phyloP scores from a whole-genome alignment of 2,797 vertebrate genomes.

The Catharus ustulatus region DNA sequence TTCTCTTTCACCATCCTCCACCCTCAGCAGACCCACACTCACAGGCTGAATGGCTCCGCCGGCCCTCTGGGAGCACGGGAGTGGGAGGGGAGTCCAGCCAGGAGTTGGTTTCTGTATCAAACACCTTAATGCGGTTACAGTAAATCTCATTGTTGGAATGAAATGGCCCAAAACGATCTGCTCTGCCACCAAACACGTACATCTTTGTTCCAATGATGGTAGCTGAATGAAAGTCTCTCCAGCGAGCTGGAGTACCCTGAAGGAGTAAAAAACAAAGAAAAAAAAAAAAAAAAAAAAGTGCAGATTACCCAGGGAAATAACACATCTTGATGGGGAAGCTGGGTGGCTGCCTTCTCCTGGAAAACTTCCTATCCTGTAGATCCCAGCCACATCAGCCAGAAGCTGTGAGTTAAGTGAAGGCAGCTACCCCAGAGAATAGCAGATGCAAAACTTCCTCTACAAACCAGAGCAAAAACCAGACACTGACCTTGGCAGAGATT shows the following conservation, averaged over 20 bases:
- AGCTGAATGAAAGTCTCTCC: slow-evolving; percentile 98
- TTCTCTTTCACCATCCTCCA: not conserved
- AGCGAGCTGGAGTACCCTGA: slow-evolving; percentile 91
- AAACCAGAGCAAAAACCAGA: not conserved
- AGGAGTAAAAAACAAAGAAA: not conserved
- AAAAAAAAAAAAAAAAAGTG: not conserved
- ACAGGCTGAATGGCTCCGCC: slow-evolving; percentile 97
- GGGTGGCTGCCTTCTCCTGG: not conserved
- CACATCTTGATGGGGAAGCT: not conserved
- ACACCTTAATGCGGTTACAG: slow-evolving; percentile 96
- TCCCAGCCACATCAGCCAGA: not conserved
- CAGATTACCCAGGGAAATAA: not conserved
- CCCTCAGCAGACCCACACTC: slow-evolving; percentile 66
- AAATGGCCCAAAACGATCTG: slow-evolving; percentile 95
- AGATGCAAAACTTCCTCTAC: not conserved
- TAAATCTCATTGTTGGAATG: slow-evolving; percentile 99
- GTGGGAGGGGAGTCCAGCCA: slow-evolving; percentile 90
- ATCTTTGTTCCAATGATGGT: slow-evolving; percentile 95
- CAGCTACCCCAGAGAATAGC: not conserved
- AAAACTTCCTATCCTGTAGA: not conserved
- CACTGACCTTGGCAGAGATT: slow-evolving; percentile 91
- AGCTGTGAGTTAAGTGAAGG: not conserved
- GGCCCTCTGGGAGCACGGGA: slow-evolving; percentile 88
- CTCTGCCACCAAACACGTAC: slow-evolving; percentile 96
- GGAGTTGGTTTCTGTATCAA: slow-evolving; percentile 91